Conservation (phyloP, 35 echinoderm and acorn worm genomes). For the Diadema setosum region DNA sequence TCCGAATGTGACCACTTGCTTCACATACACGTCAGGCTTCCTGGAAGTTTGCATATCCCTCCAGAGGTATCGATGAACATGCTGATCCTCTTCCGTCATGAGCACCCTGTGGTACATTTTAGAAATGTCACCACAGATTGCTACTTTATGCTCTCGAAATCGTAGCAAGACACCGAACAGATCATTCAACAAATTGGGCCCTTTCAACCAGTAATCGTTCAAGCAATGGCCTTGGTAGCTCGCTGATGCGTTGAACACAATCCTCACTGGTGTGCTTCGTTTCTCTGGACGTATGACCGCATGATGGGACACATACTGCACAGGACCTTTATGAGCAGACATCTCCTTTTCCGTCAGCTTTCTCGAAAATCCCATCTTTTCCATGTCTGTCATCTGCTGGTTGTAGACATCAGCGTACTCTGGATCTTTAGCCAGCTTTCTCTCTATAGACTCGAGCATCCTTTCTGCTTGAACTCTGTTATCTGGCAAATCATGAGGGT, state of each 20-base stretch:
- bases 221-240: constrained; percentile 21
- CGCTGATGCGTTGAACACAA: constrained; percentile 51
- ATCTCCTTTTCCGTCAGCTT: background rate
- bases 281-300: constrained; percentile 28
- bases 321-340: constrained; percentile 18
- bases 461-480: constrained; percentile 43
- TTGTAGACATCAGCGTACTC: constrained; percentile 20
- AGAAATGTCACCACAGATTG: constrained; percentile 41
- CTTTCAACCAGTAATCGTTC: constrained; percentile 62
- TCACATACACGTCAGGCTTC: constrained; percentile 26
- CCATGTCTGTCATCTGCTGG: constrained; percentile 38
- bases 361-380: background rate
- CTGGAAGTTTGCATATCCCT: background rate
- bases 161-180: constrained; percentile 29
- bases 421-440: constrained; percentile 7
- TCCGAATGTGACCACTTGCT: constrained; percentile 6
- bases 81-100: constrained; percentile 31
- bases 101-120: constrained; percentile 64
- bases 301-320: constrained; percentile 58
- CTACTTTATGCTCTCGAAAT: constrained; percentile 28
- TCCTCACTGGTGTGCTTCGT: constrained; percentile 39
- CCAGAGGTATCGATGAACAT: constrained; percentile 62
- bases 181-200: constrained; percentile 57
- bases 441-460: constrained; percentile 6
- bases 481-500: background rate